A percentile compares a stretch with the other conserved stretches of the same genome.
Conservation (phyloP, 2,888 invertebrate genomes). For the Sinhomidia bicolor region DNA sequence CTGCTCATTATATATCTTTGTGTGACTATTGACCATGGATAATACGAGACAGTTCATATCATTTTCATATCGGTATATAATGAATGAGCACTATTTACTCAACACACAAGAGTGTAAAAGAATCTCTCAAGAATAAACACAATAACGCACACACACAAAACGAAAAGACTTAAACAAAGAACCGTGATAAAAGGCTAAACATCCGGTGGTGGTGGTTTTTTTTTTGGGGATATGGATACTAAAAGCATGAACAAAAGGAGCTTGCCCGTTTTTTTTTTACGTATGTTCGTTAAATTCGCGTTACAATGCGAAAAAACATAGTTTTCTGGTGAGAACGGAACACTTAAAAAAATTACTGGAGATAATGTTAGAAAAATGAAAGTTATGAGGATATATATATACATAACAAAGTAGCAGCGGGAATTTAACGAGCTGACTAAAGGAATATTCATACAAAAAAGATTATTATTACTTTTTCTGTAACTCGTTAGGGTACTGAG, state of each 20-base stretch:
- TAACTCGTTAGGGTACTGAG: neutral
- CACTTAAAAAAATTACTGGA: slow-evolving; percentile 1
- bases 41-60: slow-evolving; percentile 23
- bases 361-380: slow-evolving; percentile 43
- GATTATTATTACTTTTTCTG: neutral
- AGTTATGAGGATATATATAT: slow-evolving; percentile 24
- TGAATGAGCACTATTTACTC: slow-evolving; percentile 43
- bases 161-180: slow-evolving; percentile 2
- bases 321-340: slow-evolving; percentile 41
- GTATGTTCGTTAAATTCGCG: slow-evolving; percentile 55
- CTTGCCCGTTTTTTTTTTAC: slow-evolving; percentile 10
- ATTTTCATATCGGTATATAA: slow-evolving; percentile 34
- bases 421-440: slow-evolving; percentile 23
- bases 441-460: neutral
- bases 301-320: slow-evolving; percentile 51
- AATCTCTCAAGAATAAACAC: slow-evolving; percentile 49
- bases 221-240: neutral
- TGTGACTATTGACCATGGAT: slow-evolving; percentile 61
- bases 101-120: neutral
- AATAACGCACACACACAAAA: neutral
- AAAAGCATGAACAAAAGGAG: slow-evolving; percentile 10
- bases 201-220: slow-evolving; percentile 54
- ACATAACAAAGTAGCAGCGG: slow-evolving; percentile 61
- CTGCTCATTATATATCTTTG: slow-evolving; percentile 31
- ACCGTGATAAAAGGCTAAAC: slow-evolving; percentile 67